Conservation (phyloP, 1,140 invertebrate species). For the Colletes latitarsis region DNA sequence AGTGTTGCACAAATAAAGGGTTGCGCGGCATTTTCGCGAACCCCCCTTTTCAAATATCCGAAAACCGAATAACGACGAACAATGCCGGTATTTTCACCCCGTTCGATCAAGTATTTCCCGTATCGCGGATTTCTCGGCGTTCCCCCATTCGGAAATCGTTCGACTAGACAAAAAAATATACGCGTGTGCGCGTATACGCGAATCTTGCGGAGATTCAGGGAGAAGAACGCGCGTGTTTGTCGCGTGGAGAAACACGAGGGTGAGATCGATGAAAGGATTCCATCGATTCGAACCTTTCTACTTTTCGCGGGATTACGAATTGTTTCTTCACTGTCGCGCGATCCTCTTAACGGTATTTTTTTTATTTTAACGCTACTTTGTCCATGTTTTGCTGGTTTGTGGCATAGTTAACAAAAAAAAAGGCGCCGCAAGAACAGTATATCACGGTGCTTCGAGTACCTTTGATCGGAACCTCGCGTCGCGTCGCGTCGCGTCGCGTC, state of each 20-base stretch:
- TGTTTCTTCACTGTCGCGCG: constrained; percentile 3
- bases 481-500: too few relatives aligned
- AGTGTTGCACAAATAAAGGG: constrained; percentile 80
- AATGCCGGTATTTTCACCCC: constrained; percentile 65
- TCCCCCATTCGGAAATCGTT: constrained; percentile 43
- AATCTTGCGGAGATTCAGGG: background rate
- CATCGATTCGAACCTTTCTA: constrained; percentile 21
- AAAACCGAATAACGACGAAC: constrained; percentile 34
- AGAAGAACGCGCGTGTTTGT: constrained; percentile 15
- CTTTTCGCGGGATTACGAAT: background rate
- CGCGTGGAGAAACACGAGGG: constrained; percentile 34
- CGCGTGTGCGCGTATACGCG: background rate
- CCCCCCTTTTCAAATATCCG: constrained; percentile 2
- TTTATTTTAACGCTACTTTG: too few relatives aligned
- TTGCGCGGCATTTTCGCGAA: constrained; percentile 61
- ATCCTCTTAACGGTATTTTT: constrained; percentile 8
- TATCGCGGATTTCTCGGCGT: constrained; percentile 55
- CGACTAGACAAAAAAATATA: constrained; percentile 47
- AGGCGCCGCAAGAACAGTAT: too few relatives aligned
- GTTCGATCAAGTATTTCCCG: constrained; percentile 59
- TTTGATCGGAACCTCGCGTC: too few relatives aligned
- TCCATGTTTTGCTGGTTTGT: too few relatives aligned
- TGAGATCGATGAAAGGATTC: constrained; percentile 50
- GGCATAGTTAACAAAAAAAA: too few relatives aligned
- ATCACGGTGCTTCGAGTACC: too few relatives aligned